Evolutionary conservation across 2,113 vertebrate species (phyloP).

Genomic region (Antechinus flavipes): DNA sequence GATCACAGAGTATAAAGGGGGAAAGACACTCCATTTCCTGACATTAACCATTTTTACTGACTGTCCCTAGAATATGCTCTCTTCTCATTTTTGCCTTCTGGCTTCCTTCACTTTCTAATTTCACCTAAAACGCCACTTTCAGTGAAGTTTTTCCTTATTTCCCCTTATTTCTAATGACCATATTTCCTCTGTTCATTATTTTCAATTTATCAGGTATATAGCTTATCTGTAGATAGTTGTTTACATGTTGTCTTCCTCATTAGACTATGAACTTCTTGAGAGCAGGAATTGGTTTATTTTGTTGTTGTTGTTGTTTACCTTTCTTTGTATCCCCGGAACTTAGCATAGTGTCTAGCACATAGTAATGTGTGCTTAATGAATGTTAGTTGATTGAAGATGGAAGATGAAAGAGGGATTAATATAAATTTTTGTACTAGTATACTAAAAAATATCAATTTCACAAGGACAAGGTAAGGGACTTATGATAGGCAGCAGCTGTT

Average conservation of each 20-base stretch:
- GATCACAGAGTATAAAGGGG: too few relatives aligned
- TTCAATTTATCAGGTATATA: not conserved
- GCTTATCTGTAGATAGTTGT: not conserved
- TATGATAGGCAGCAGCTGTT: too few relatives aligned
- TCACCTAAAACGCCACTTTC: too few relatives aligned
- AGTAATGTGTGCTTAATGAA: not conserved
- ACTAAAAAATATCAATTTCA: too few relatives aligned
- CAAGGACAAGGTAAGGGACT: too few relatives aligned
- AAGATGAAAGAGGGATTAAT: not conserved
- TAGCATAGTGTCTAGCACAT: not conserved
- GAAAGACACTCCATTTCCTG: too few relatives aligned
- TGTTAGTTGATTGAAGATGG: not conserved
- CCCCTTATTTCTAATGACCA: not conserved
- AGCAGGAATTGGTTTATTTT: too few relatives aligned
- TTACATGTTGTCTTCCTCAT: not conserved
- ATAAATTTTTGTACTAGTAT: not conserved
- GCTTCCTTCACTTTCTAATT: too few relatives aligned
- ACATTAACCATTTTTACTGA: too few relatives aligned
- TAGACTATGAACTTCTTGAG: not conserved
- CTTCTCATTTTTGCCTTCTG: too few relatives aligned
- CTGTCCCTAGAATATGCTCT: too few relatives aligned
- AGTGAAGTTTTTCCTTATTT: not conserved
- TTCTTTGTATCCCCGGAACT: not conserved
- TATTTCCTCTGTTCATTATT: not conserved
- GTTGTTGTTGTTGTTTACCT: too few relatives aligned